Evolutionary conservation across 2,888 invertebrate species (phyloP).

Genomic region (Patella caerulea): DNA sequence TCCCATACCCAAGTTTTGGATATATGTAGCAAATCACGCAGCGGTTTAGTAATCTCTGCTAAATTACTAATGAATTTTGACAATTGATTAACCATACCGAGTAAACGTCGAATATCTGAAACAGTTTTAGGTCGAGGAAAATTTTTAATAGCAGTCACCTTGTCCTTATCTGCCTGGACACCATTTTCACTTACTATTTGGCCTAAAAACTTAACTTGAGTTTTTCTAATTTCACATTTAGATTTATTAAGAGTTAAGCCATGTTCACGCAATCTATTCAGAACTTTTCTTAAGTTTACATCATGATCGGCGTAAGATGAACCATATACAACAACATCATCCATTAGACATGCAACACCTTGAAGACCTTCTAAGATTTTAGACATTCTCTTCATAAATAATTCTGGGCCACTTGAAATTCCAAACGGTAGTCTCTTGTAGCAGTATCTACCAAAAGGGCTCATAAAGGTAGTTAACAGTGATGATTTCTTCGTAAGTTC

Average conservation of each 20-base stretch:
- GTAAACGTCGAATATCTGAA: neutral
- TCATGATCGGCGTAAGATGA: slow-evolving; percentile 1
- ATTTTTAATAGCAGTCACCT: neutral
- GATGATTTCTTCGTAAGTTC: slow-evolving; percentile 6
- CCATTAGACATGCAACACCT: slow-evolving; percentile 18
- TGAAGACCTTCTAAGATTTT: slow-evolving; percentile 19
- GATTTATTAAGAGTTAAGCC: slow-evolving; percentile 16
- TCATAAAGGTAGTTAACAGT: slow-evolving; percentile 24
- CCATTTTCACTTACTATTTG: slow-evolving; percentile 23
- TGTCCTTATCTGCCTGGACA: neutral
- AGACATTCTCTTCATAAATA: slow-evolving; percentile 27
- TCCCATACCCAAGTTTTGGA: slow-evolving; percentile 32
- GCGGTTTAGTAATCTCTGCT: slow-evolving; percentile 21
- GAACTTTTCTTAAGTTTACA: neutral
- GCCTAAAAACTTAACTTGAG: slow-evolving; percentile 8
- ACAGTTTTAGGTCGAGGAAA: slow-evolving; percentile 16
- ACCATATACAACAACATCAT: slow-evolving; percentile 33
- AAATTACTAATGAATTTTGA: slow-evolving; percentile 12
- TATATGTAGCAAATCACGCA: slow-evolving; percentile 25
- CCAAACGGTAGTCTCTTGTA: slow-evolving; percentile 25
- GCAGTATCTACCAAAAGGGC: slow-evolving; percentile 22
- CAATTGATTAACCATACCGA: slow-evolving; percentile 18
- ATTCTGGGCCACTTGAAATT: slow-evolving; percentile 26
- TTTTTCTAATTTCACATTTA: neutral
- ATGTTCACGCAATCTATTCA: slow-evolving; percentile 9